Evolutionary conservation across 2,797 vertebrate genomes (phyloP), one percentile per base, ranked within the genome.

Genomic region (Hydrolagus colliei): DNA sequence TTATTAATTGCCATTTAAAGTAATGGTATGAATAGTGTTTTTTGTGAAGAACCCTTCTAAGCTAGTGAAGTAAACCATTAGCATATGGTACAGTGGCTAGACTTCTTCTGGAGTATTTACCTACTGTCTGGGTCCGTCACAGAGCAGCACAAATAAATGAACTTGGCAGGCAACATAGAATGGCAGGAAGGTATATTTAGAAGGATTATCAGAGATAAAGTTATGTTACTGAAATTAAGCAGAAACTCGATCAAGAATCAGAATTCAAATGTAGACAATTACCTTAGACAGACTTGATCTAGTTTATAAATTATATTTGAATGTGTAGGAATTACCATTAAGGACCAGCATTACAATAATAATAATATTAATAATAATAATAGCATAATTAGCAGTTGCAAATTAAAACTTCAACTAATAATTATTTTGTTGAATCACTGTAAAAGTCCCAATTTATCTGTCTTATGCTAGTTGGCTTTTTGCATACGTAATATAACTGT

Each of bases 171-270:
- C 10, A 41, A 71, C 10, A 10, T 35, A 84, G 22, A 67, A 71
- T 9, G 8, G 9, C 32, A 71, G 18, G 2, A 84, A 84, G 2
- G 32, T 82, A 22, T 67, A 27, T 4, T 82, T 13, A 13, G 67
- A 35, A 1, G 12, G 27, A 71, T 68, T 68, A 41, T 20, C 9
- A 11, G 32, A 71, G 68, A 32, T 67, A 84, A 18, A 22, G 16
- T 68, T 4, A 27, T 18, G 16, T 84, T 20, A 10, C 12, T 84
- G 32, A 84, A 84, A 82, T 82, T 65, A 67, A 18, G 79, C 79
- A 71, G 79, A 84, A 77, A 18, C 68, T 41, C 68, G 27, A 68
- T 82, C 20, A 9, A 65, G 16, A 71, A 5, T 16, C 65, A 84
- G 16, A 27, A 20, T 7, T 67, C 27, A 18, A 79, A 82, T 68